Conservation (phyloP, 1,140 invertebrate genomes). For the Danaus plexippus region DNA sequence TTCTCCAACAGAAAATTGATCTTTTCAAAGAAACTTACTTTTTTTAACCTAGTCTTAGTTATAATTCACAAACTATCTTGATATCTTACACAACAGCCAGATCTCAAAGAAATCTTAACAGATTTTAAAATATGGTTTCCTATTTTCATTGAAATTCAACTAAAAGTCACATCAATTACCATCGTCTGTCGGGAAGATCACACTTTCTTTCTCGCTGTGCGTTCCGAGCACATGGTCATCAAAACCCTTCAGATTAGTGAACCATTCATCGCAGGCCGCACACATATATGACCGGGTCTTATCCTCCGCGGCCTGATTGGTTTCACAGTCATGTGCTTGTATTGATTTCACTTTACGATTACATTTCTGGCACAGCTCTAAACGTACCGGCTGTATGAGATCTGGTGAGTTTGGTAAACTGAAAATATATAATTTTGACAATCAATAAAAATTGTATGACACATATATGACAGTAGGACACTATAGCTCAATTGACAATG, state of each 20-base stretch:
- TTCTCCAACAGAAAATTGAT: too few species aligned
- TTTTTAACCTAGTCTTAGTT: too few species aligned
- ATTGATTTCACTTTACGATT: slow-evolving; percentile 14
- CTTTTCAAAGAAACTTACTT: too few species aligned
- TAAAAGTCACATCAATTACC: slow-evolving; percentile 14
- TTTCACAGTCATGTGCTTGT: slow-evolving; percentile 22
- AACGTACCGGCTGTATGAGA: slow-evolving; percentile 31
- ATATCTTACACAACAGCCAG: too few species aligned
- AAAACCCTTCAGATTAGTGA: slow-evolving; percentile 27
- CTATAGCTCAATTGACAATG: too few species aligned
- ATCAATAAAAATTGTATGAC: background rate
- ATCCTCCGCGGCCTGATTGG: background rate
- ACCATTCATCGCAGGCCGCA: slow-evolving; percentile 30
- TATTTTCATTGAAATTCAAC: too few species aligned
- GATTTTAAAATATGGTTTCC: too few species aligned
- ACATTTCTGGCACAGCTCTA: slow-evolving; percentile 33
- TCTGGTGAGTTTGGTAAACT: slow-evolving; percentile 28
- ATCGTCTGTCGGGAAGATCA: slow-evolving; percentile 36
- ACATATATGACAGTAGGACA: too few species aligned
- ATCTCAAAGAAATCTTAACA: too few species aligned
- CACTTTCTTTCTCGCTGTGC: slow-evolving; percentile 34
- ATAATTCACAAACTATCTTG: too few species aligned
- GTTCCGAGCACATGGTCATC: slow-evolving; percentile 32
- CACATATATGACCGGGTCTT: slow-evolving; percentile 15
- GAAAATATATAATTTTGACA: slow-evolving; percentile 12